These are phyloP conservation scores for Apis florea DNA, from an alignment of 1,140 invertebrate genomes.

Conservation along the genomic window DNA sequence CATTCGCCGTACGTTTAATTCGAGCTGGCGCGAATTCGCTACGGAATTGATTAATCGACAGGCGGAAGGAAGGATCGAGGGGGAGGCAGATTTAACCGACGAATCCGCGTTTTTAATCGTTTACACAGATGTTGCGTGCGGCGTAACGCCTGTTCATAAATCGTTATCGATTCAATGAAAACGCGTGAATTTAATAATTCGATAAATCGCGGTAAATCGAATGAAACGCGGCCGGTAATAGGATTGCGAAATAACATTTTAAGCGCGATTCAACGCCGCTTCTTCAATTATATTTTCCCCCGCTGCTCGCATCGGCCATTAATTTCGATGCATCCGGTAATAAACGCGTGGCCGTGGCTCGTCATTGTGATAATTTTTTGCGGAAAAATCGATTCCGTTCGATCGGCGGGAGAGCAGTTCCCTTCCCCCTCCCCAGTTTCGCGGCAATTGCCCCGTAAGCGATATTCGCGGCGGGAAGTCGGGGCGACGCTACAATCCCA, in stretches of 20 bases:
- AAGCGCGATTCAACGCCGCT: constrained; percentile 10
- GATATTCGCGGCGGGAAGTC: constrained; percentile 18
- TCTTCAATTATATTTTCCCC: constrained; percentile 26
- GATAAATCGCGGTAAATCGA: constrained; percentile 27
- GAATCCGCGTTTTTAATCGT: constrained; percentile 25
- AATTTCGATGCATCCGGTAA: not conserved
- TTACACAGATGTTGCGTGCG: constrained; percentile 22
- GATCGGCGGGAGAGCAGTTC: constrained; percentile 9
- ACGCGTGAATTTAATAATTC: constrained; percentile 37
- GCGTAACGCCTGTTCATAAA: constrained; percentile 3
- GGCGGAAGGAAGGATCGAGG: not conserved
- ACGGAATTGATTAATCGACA: constrained; percentile 1
- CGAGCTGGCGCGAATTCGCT: not conserved
- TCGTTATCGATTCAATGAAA: constrained; percentile 32
- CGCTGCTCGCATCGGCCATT: not conserved
- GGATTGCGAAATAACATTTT: constrained; percentile 40
- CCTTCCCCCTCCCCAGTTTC: too few relatives aligned
- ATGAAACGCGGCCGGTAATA: constrained; percentile 21
- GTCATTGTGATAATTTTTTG: not conserved
- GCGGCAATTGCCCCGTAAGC: constrained; percentile 20
- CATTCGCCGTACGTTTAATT: not conserved
- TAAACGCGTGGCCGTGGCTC: too few relatives aligned
- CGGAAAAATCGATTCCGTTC: constrained; percentile 39
- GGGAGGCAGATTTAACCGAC: too few relatives aligned
- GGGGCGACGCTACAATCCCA: constrained; percentile 16